Evolutionary conservation across 2,797 vertebrate genomes (phyloP).

Genomic region (Salmo trutta): DNA sequence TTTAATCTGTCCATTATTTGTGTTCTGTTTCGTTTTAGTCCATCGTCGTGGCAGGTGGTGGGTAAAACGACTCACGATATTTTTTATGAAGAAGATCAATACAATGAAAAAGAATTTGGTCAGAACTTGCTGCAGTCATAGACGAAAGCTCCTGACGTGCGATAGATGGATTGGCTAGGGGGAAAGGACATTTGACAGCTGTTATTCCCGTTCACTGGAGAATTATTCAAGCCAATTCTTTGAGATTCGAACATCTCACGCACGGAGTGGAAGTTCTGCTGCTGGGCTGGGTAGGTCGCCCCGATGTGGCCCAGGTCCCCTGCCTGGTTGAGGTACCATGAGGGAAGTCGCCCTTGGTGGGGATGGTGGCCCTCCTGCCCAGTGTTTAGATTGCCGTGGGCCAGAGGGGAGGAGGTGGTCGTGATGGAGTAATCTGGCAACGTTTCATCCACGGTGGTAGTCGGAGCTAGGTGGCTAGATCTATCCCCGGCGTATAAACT

Average conservation of each 20-base stretch:
- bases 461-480: constrained; percentile 75
- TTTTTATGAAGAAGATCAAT: constrained; percentile 63
- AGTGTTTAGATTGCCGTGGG: constrained; percentile 80
- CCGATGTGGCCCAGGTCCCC: constrained; percentile 89
- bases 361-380: constrained; percentile 85
- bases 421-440: constrained; percentile 90
- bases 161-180: constrained; percentile 90
- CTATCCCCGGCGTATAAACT: constrained; percentile 92
- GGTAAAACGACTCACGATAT: constrained; percentile 45
- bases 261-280: constrained; percentile 93
- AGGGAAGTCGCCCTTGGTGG: constrained; percentile 89
- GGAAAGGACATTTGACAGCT: constrained; percentile 99
- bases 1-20: constrained; percentile 71
- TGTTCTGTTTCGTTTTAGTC: constrained; percentile 74
- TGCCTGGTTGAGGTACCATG: constrained; percentile 97
- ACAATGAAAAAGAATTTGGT: constrained; percentile 65
- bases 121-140: constrained; percentile 99
- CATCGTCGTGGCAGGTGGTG: constrained; percentile 54
- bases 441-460: constrained; percentile 86
- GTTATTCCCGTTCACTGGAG: constrained; percentile 90
- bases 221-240: constrained; percentile 89
- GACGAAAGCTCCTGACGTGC: constrained; percentile 93
- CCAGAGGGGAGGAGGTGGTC: constrained; percentile 76
- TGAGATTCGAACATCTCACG: constrained; percentile 95
- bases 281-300: constrained; percentile 84